Evolutionary conservation across 2,797 vertebrate species (phyloP).

Genomic region (Mormyrops boulengeri): DNA sequence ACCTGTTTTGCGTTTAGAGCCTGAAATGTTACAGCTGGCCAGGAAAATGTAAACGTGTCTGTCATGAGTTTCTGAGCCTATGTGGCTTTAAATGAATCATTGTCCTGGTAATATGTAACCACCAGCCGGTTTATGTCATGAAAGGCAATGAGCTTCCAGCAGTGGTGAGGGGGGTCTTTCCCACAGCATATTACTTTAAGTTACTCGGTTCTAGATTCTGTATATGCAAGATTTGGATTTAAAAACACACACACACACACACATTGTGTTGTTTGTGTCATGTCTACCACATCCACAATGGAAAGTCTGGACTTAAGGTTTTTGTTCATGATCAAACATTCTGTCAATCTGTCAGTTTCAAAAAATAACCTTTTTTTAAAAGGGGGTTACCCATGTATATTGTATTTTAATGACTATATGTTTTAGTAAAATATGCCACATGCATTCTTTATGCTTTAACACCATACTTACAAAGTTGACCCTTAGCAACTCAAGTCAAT

Average conservation of each 20-base stretch:
- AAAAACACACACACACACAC: not conserved
- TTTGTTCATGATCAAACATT: not conserved
- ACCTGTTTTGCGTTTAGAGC: not conserved
- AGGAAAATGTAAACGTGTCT: constrained; percentile 10
- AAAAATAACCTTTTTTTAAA: not conserved
- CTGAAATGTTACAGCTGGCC: not conserved
- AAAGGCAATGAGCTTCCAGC: not conserved
- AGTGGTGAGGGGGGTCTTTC: not conserved
- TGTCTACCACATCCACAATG: not conserved
- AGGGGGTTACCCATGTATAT: not conserved
- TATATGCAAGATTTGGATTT: not conserved
- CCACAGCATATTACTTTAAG: not conserved
- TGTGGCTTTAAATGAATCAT: not conserved
- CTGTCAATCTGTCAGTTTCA: not conserved
- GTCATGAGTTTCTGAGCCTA: constrained; percentile 30
- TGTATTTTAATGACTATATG: not conserved
- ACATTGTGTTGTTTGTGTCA: not conserved
- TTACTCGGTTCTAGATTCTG: not conserved
- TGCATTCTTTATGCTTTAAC: not conserved
- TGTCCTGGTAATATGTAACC: not conserved
- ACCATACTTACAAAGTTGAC: not conserved
- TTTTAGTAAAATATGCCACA: not conserved
- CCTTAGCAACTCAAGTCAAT: not conserved
- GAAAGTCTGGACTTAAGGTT: not conserved
- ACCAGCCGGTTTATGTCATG: not conserved